A percentile compares a stretch with the other conserved stretches of the same genome.
These are phyloP conservation scores for Scaptomyza tumidula DNA, from an alignment of 2,888 invertebrate genomes.

Conservation along the genomic window DNA sequence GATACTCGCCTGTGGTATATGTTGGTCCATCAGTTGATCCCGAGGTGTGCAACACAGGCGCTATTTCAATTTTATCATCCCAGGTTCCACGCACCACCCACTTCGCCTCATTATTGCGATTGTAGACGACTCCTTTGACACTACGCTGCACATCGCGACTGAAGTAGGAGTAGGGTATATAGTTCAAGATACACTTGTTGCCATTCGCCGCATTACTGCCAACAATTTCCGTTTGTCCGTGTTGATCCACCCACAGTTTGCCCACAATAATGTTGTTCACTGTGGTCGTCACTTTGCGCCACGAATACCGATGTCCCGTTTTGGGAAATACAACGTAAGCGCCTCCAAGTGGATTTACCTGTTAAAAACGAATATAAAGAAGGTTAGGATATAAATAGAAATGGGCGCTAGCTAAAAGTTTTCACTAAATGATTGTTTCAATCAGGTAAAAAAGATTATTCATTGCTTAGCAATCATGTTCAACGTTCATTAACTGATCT, in stretches of 20 bases:
- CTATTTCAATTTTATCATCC: constrained; percentile 98
- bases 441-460: too few species aligned
- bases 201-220: constrained; percentile 93
- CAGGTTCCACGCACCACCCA: constrained; percentile 94
- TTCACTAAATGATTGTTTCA: too few species aligned
- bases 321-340: constrained; percentile 89
- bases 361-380: not conserved
- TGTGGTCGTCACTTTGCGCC: constrained; percentile 99
- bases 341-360: constrained; percentile 88
- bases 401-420: not conserved
- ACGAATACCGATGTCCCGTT: constrained; percentile 95
- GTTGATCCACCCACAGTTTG: constrained; percentile 99
- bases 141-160: constrained; percentile 97
- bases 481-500: too few species aligned
- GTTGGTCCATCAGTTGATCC: constrained; percentile 91
- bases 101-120: constrained; percentile 89
- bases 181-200: constrained; percentile 98
- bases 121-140: constrained; percentile 92
- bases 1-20: constrained; percentile 95
- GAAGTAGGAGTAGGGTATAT: constrained; percentile 99
- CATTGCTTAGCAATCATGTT: too few species aligned
- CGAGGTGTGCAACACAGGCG: constrained; percentile 91
- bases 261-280: constrained; percentile 99
- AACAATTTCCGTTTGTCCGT: constrained; percentile 99
- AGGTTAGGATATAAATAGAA: not conserved